Evolutionary conservation across 2,113 vertebrate species (phyloP).

Genomic region (Tachycineta bicolor): DNA sequence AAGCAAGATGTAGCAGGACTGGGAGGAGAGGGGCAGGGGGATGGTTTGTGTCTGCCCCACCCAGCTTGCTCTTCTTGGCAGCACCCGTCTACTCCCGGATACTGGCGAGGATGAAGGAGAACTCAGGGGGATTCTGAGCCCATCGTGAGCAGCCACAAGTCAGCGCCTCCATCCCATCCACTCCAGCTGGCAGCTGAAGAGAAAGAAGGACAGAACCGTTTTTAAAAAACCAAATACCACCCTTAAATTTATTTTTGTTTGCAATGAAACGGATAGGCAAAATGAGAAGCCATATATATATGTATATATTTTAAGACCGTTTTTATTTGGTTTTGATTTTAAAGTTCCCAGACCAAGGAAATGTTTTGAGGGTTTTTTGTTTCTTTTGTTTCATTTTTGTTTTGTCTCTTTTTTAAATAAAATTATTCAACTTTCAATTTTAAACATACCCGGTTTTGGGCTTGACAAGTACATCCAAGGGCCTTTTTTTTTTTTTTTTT

Average conservation of each 20-base stretch:
- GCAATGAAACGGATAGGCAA: background rate
- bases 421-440: background rate
- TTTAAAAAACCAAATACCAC: conserved; percentile 60
- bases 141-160: background rate
- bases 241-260: conserved; percentile 54
- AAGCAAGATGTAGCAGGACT: background rate
- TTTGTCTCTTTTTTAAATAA: background rate
- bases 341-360: background rate
- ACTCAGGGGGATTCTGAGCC: background rate
- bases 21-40: background rate
- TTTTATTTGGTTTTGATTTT: conserved; percentile 25
- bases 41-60: background rate
- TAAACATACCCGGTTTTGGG: background rate
- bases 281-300: conserved; percentile 65
- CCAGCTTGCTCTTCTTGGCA: background rate
- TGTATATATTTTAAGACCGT: conserved; percentile 53
- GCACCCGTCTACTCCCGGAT: conserved; percentile 74
- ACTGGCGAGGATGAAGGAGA: conserved; percentile 75
- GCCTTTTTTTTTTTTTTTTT: background rate
- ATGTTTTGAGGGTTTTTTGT: background rate
- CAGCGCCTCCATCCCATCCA: background rate
- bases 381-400: background rate
- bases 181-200: conserved; percentile 44
- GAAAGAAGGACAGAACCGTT: conserved; percentile 56
- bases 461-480: background rate